Percentiles rank a stretch among this genome's conserved stretches.
These are phyloP conservation scores for Heterotilapia buettikoferi DNA, from an alignment of 2,113 vertebrate species.

Conservation along the genomic window DNA sequence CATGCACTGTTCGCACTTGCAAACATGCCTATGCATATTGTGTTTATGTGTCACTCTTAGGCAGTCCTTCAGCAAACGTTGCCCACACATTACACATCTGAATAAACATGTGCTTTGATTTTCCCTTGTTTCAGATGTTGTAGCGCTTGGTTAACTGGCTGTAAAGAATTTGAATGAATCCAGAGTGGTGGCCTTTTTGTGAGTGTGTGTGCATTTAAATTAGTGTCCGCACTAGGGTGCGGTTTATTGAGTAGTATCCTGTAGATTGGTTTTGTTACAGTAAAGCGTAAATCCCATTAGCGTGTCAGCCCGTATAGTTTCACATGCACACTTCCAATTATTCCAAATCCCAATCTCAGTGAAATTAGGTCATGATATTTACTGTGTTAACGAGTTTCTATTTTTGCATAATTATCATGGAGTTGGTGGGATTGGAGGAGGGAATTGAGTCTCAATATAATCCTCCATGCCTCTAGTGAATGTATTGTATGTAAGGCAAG, in stretches of 20 bases:
- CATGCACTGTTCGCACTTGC: neutral
- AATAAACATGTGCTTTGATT: constrained; percentile 17
- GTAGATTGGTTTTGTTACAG: neutral
- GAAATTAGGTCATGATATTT: constrained; percentile 71
- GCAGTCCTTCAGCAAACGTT: neutral
- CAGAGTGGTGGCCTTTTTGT: neutral
- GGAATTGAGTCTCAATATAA: constrained; percentile 58
- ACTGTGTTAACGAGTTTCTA: constrained; percentile 74
- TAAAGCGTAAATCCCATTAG: neutral
- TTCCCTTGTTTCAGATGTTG: neutral
- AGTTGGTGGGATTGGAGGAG: constrained; percentile 43
- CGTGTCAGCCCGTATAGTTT: neutral
- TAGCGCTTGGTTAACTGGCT: neutral
- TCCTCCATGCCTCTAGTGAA: constrained; percentile 35
- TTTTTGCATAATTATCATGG: constrained; percentile 69
- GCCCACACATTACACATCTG: neutral
- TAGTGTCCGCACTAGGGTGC: neutral
- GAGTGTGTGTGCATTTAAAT: neutral
- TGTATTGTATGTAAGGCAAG: neutral
- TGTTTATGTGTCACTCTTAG: neutral
- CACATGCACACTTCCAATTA: neutral
- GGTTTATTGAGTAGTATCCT: neutral
- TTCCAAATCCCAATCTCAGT: constrained; percentile 47
- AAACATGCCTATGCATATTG: neutral
- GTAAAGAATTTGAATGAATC: neutral